Evolutionary conservation across 2,888 invertebrate species (phyloP).

Genomic region (Colostygia pectinataria): DNA sequence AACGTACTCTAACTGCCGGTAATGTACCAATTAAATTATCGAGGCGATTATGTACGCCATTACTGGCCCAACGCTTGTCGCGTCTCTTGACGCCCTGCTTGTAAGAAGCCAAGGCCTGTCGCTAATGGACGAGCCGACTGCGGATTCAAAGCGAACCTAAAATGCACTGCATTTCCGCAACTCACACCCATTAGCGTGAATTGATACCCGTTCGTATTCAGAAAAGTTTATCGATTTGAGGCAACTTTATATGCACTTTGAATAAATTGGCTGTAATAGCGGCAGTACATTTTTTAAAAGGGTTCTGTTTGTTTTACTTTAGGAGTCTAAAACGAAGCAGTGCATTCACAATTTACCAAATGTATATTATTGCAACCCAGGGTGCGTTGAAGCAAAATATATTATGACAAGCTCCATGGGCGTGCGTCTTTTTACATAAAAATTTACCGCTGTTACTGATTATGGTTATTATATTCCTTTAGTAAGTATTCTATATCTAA

Average conservation of each 20-base stretch:
- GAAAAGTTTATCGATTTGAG: constrained; percentile 22
- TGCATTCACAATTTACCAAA: no score
- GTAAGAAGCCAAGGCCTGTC: neutral
- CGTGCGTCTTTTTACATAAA: no score
- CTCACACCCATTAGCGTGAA: constrained; percentile 58
- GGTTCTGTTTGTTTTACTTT: constrained; percentile 11
- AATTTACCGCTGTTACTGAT: no score
- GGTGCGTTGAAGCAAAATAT: no score
- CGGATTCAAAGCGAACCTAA: constrained; percentile 39
- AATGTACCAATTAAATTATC: no score
- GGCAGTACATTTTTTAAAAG: neutral
- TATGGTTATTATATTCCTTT: no score
- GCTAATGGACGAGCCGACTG: constrained; percentile 29
- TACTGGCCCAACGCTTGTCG: neutral
- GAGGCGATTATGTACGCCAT: no score
- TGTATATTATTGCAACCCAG: no score
- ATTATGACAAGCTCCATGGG: no score
- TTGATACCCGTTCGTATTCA: constrained; percentile 27
- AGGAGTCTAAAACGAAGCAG: no score
- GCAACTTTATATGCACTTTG: constrained; percentile 16
- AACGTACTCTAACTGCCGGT: no score
- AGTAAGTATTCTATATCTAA: no score
- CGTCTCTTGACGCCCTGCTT: constrained; percentile 8
- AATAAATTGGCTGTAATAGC: constrained; percentile 9
- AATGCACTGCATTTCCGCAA: constrained; percentile 55